Evolutionary conservation across 2,797 vertebrate species (phyloP).

Genomic region (Paratrypauchen microcephalus): DNA sequence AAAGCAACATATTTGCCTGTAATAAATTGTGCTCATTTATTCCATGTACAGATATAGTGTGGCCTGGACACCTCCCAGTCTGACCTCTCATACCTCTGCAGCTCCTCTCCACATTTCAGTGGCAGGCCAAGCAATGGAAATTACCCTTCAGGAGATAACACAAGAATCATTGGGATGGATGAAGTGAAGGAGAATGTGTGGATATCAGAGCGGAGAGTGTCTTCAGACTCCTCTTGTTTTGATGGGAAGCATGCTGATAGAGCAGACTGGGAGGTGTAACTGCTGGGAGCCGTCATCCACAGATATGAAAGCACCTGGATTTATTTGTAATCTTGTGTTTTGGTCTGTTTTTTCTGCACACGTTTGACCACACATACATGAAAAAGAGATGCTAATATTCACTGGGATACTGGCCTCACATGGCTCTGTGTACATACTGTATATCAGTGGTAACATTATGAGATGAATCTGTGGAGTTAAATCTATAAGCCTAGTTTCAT

Average conservation of each 20-base stretch:
- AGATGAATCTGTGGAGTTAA: conserved; percentile 52
- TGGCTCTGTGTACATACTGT: conserved; percentile 18
- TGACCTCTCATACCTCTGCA: conserved; percentile 56
- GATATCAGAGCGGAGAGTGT: conserved; percentile 44
- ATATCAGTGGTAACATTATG: conserved; percentile 47
- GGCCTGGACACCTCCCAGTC: conserved; percentile 26
- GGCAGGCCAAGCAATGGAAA: conserved; percentile 48
- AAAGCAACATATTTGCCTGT: conserved; percentile 25
- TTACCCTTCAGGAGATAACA: conserved; percentile 65
- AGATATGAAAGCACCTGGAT: conserved; percentile 30
- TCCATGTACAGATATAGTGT: conserved; percentile 31
- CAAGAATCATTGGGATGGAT: conserved; percentile 61
- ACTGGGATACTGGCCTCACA: conserved; percentile 11
- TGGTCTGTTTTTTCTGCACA: neutral
- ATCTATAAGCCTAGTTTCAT: conserved; percentile 41
- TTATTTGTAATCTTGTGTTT: neutral
- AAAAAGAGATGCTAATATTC: conserved; percentile 20
- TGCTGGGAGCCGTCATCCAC: conserved; percentile 42
- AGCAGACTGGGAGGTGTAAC: conserved; percentile 41
- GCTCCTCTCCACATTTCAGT: conserved; percentile 59
- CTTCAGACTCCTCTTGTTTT: conserved; percentile 37
- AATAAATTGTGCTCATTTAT: conserved; percentile 43
- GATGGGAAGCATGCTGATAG: conserved; percentile 31
- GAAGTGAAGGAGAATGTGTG: conserved; percentile 62
- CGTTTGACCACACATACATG: conserved; percentile 3